These are phyloP conservation scores for Oeneis ivallda DNA, from an alignment of 2,888 invertebrate genomes.

Conservation along the genomic window DNA sequence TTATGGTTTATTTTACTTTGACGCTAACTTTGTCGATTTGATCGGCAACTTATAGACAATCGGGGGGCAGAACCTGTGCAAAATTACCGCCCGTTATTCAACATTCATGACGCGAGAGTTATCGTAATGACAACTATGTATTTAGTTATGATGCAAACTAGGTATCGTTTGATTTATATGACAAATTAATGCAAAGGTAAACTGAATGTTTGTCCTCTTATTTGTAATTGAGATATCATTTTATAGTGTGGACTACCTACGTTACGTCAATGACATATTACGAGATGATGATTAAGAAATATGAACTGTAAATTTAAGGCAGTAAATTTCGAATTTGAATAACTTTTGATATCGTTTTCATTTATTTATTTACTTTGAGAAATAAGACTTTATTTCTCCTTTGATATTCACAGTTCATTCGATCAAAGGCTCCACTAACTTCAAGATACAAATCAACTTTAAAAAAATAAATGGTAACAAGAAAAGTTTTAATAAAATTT, in stretches of 20 bases:
- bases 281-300: not conserved
- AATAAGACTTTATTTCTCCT: constrained; percentile 6
- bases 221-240: constrained; percentile 5
- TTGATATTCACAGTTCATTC: constrained; percentile 3
- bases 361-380: constrained; percentile 21
- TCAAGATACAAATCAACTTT: not conserved
- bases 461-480: constrained; percentile 19
- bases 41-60: no score
- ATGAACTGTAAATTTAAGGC: not conserved
- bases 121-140: no score
- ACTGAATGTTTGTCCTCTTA: constrained; percentile 2
- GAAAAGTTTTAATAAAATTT: not conserved
- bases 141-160: not conserved
- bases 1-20: no score
- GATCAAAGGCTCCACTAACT: constrained; percentile 4
- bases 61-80: no score
- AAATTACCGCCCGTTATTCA: no score
- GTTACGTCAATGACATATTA: constrained; percentile 13
- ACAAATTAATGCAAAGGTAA: constrained; percentile 9
- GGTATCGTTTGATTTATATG: constrained; percentile 5
- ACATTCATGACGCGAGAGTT: no score
- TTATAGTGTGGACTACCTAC: constrained; percentile 1
- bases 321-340: not conserved
- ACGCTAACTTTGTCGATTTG: no score
- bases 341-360: not conserved